Evolutionary conservation across 1,140 invertebrate genomes (phyloP).

Genomic region (Brachionus manjavacas): DNA sequence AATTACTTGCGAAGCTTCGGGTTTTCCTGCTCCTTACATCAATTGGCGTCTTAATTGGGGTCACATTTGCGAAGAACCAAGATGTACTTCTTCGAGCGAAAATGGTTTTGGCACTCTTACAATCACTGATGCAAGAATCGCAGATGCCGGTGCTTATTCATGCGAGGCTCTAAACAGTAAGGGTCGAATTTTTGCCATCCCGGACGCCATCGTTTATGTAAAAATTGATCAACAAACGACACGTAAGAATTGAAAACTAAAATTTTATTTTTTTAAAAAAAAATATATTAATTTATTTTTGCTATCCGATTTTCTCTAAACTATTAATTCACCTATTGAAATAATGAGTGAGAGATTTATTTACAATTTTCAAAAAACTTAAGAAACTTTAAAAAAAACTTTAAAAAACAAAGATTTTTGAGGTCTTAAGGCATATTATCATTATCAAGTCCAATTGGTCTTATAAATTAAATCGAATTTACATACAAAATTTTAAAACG

Average conservation of each 20-base stretch:
- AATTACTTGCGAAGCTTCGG: conserved; percentile 77
- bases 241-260: not conserved
- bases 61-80: conserved; percentile 72
- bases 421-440: too few species aligned
- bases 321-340: too few species aligned
- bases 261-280: too few species aligned
- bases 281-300: too few species aligned
- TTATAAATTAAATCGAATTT: too few species aligned
- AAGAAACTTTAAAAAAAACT: too few species aligned
- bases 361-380: too few species aligned
- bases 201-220: conserved; percentile 82
- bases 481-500: too few species aligned
- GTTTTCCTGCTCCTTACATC: conserved; percentile 81
- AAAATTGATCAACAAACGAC: not conserved
- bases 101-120: conserved; percentile 68
- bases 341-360: too few species aligned
- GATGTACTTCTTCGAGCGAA: conserved; percentile 52
- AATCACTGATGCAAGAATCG: conserved; percentile 67
- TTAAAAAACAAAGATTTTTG: too few species aligned
- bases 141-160: conserved; percentile 88
- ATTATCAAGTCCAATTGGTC: too few species aligned
- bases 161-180: conserved; percentile 88
- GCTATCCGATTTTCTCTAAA: too few species aligned
- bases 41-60: conserved; percentile 96
- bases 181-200: conserved; percentile 77